phyloP scores from a whole-genome alignment of 2,888 invertebrate species.

The Chamaedrilus cognettii region DNA sequence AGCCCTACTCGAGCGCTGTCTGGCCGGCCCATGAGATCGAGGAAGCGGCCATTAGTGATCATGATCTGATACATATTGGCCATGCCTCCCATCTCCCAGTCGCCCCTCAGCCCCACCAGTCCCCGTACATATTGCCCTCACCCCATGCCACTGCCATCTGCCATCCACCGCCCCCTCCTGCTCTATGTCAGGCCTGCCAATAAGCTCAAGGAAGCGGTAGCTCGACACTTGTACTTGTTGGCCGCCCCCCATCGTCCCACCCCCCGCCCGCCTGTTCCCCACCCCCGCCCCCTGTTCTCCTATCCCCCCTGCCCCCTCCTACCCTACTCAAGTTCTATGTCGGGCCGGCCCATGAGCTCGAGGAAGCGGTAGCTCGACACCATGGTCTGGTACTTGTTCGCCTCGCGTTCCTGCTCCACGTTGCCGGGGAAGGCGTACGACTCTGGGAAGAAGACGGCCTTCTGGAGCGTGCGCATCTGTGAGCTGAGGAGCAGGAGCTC shows the following conservation, averaged over 20 bases:
- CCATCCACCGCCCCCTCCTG: conserved; percentile 29
- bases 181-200: conserved; percentile 26
- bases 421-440: conserved; percentile 48
- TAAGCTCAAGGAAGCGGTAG: conserved; percentile 29
- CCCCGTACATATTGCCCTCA: too few species aligned
- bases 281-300: not conserved
- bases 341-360: conserved; percentile 21
- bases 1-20: too few species aligned
- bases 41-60: too few species aligned
- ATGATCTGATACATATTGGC: too few species aligned
- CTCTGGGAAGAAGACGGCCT: conserved; percentile 46
- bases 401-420: conserved; percentile 29
- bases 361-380: conserved; percentile 31
- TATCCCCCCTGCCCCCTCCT: too few species aligned
- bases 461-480: conserved; percentile 43
- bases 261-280: not conserved
- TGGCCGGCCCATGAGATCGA: too few species aligned
- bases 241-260: conserved; percentile 29
- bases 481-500: conserved; percentile 41
- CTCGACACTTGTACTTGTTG: conserved; percentile 29
- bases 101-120: too few species aligned
- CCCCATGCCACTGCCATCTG: too few species aligned
- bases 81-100: too few species aligned
- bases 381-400: conserved; percentile 31
- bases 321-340: conserved; percentile 29